Conservation (phyloP, 2,888 invertebrate species). For the Pseudeuparius sepicola region DNA sequence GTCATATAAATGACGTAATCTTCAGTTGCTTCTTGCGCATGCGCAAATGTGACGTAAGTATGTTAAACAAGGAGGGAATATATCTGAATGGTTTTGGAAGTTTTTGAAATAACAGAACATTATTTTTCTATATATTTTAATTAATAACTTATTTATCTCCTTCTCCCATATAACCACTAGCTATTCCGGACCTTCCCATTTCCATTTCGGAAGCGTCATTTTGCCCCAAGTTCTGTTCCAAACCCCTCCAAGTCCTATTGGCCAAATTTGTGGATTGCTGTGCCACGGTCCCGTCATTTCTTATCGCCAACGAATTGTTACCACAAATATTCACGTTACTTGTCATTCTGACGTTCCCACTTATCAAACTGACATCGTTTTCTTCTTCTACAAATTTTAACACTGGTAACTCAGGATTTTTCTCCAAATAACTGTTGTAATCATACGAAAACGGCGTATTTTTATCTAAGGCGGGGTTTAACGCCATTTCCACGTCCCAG, state of each 20-base stretch:
- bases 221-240: constrained; percentile 71
- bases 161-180: constrained; percentile 61
- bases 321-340: no score
- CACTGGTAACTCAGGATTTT: constrained; percentile 17
- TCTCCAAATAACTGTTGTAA: constrained; percentile 56
- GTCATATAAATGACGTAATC: no score
- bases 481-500: constrained; percentile 80
- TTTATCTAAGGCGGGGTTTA: constrained; percentile 47
- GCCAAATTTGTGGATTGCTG: constrained; percentile 48
- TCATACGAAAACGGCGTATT: constrained; percentile 44
- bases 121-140: no score
- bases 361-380: constrained; percentile 64
- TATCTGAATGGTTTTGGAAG: no score
- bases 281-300: constrained; percentile 39
- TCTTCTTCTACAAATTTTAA: constrained; percentile 21
- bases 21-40: no score
- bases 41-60: no score
- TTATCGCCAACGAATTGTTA: constrained; percentile 33
- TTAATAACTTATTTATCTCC: no score
- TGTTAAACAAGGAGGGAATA: no score
- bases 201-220: constrained; percentile 57
- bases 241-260: constrained; percentile 74
- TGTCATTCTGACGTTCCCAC: constrained; percentile 44
- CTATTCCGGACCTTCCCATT: constrained; percentile 68
- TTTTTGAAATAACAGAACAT: no score